Conservation (phyloP, 2,888 invertebrate genomes). For the Pristionchus mayeri region DNA sequence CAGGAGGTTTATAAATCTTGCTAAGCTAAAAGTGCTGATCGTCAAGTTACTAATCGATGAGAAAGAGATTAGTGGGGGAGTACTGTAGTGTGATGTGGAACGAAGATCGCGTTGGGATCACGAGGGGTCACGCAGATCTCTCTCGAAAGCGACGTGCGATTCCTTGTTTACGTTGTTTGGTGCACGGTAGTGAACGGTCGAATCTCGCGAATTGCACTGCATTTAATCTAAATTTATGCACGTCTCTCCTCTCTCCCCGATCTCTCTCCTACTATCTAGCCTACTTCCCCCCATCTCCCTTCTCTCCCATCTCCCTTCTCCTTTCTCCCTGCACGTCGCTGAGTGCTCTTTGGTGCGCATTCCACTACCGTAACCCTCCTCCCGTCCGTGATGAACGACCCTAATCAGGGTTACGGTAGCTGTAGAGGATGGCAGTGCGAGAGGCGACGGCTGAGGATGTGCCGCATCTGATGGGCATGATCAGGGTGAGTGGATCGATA, state of each 20-base stretch:
- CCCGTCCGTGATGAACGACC: neutral
- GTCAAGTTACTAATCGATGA: too few relatives aligned
- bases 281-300: neutral
- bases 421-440: constrained; percentile 1
- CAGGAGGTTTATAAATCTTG: too few relatives aligned
- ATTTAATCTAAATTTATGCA: neutral
- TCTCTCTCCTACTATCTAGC: neutral
- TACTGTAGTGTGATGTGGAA: too few relatives aligned
- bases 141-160: too few relatives aligned
- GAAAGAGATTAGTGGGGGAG: too few relatives aligned
- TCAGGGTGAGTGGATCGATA: constrained; percentile 39
- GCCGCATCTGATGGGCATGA: constrained; percentile 41
- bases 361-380: neutral
- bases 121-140: too few relatives aligned
- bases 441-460: constrained; percentile 12
- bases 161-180: too few relatives aligned
- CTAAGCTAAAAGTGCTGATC: too few relatives aligned
- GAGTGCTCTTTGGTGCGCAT: neutral
- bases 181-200: neutral
- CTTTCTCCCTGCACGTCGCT: neutral
- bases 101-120: too few relatives aligned
- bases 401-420: neutral
- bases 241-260: neutral
- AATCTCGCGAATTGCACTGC: neutral
- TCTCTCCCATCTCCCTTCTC: neutral